Evolutionary conservation across 2,888 invertebrate species (phyloP), one percentile per base, ranked within the genome.

Genomic region (Nysson spinosus): DNA sequence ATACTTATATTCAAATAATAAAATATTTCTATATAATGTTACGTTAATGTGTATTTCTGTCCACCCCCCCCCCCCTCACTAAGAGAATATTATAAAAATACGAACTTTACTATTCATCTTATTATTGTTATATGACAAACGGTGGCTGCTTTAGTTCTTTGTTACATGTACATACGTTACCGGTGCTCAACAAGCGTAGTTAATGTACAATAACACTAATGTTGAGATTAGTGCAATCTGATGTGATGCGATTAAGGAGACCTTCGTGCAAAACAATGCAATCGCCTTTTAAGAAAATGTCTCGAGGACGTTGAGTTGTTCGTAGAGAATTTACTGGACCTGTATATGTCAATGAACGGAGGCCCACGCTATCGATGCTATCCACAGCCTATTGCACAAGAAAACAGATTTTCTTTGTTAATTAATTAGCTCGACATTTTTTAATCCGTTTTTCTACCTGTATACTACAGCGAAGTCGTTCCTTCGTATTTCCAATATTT

Each of bases 191-290:
- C n/a, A 30, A 30, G 4, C n/a, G n/a, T n/a, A 50, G 52, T 54
- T 72, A 85, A 60, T 85, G 82, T 44, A 86, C 79, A 55, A 77
- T 78, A 39, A 86, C 78, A 56, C 85, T 85, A 37, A 86, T 71
- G 57, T 84, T 84, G 30, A 86, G 76, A 54, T 76, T 85, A 17
- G 79, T 64, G 42, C 77, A 82, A 11, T 72, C 77, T 6, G 81
- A 79, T 32, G 81, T 82, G 11, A 85, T 79, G 67, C 80, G 82
- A 51, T 75, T 78, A 20, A 85, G 73, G 40, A 86, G 74, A 50
- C 85, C 85, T 44, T 83, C 82, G 60, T 86, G 85, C 6, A 86
- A 76, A 43, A 85, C 79, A 26, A 84, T 79, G 52, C 86, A 86
- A 44, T 86, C 84, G 28, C 86, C 86, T 19, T 77, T 76, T 20